These are phyloP conservation scores for Aurelia aurita DNA, from an alignment of 30 jellyfish, hydroid and myxozoan species.

Conservation along the genomic window DNA sequence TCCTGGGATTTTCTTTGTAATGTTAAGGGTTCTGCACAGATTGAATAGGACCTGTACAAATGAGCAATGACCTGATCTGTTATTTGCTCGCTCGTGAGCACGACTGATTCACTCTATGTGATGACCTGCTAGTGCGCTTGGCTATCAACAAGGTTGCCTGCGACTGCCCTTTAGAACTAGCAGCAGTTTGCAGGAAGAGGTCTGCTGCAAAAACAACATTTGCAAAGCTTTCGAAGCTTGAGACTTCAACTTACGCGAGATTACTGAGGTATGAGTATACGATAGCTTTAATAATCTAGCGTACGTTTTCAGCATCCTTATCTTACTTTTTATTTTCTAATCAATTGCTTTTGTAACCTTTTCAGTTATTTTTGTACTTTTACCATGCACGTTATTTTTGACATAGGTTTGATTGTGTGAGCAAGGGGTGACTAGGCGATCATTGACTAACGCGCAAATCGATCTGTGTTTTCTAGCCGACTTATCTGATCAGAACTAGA, in stretches of 20 bases:
- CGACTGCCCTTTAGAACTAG: conserved; percentile 33
- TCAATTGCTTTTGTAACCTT: too few species aligned
- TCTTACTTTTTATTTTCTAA: too few species aligned
- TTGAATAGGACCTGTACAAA: conserved; percentile 20
- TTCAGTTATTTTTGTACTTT: too few species aligned
- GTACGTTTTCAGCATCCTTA: too few species aligned
- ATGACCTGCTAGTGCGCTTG: conserved; percentile 34
- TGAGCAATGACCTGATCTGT: conserved; percentile 40
- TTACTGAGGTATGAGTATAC: too few species aligned
- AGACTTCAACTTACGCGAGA: neutral
- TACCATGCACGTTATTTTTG: neutral
- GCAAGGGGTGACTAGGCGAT: neutral
- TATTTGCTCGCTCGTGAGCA: conserved; percentile 15
- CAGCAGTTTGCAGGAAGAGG: conserved; percentile 17
- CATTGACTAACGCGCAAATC: conserved; percentile 9
- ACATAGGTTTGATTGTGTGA: neutral
- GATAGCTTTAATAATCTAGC: too few species aligned
- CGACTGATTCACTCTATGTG: conserved; percentile 17
- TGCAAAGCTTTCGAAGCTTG: neutral
- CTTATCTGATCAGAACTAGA: too few species aligned
- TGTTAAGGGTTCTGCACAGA: neutral
- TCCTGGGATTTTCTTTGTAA: neutral
- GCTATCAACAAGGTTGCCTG: conserved; percentile 28
- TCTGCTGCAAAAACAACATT: neutral
- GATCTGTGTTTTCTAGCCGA: neutral